A percentile compares a stretch with the other conserved stretches of the same genome.
These are phyloP conservation scores for Chauna torquata DNA, from an alignment of 2,113 vertebrate species.

Conservation along the genomic window DNA sequence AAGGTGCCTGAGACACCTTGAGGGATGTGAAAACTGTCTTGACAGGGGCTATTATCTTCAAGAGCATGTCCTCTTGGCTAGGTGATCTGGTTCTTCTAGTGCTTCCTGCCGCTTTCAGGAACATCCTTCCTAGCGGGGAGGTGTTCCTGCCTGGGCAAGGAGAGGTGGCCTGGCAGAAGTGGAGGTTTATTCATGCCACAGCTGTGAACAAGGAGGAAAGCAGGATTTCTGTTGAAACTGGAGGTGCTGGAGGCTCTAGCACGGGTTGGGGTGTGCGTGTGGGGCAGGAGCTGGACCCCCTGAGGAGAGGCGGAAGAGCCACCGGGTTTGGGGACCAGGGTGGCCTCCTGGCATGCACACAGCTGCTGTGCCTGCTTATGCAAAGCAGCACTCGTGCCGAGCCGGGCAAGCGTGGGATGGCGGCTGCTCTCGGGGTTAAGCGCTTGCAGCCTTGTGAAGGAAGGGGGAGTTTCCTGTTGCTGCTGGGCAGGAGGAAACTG, in stretches of 20 bases:
- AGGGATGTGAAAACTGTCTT: neutral
- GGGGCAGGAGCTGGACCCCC: neutral
- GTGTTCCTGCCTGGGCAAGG: neutral
- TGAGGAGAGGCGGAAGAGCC: neutral
- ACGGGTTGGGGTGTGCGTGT: no score
- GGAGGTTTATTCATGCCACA: neutral
- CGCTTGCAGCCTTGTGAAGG: accelerated
- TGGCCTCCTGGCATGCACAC: accelerated
- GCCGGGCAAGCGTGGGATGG: neutral
- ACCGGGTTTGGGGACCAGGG: no score
- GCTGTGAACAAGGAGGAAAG: accelerated
- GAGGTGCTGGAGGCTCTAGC: neutral
- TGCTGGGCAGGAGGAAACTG: conserved; percentile 33
- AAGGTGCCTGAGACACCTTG: neutral
- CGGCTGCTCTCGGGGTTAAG: neutral
- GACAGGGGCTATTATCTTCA: neutral
- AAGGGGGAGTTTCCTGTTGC: conserved; percentile 29
- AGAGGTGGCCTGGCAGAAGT: neutral
- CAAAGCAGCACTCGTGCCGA: accelerated
- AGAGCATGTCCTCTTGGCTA: neutral
- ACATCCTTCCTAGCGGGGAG: neutral
- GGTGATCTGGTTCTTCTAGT: neutral
- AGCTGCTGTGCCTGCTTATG: neutral
- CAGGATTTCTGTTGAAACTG: neutral
- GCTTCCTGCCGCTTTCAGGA: neutral